Evolutionary conservation across 2,797 vertebrate species (phyloP), one percentile per base, ranked within the genome.

Genomic region (Mormyrops boulengeri): DNA sequence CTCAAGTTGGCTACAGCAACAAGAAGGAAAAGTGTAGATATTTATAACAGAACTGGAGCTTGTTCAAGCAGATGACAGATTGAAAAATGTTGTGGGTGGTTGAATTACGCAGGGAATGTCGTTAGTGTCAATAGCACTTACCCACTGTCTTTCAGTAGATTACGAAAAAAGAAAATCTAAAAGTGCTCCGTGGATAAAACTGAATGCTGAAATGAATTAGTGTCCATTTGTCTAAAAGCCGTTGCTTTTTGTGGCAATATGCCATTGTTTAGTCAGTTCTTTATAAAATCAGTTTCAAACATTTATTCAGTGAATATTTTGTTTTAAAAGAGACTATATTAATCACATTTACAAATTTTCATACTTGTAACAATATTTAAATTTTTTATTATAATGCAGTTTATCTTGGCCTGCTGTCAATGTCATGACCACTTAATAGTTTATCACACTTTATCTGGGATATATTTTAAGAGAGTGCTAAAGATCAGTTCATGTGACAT

Each of bases 61-160:
- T 88, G 89, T 92, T 94, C 92, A 94, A 93, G 92, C 94, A 95
- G 93, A 93, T 96, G 94, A 95, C 95, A 95, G 94, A 94, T 88
- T 93, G 94, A 94, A 92, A 93, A 90, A 92, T 93, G 84, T 89
- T 90, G 95, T 96, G 94, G 96, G 95, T 85, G 95, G 94, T 87
- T 92, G 92, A 92, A 93, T 95, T 94, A 95, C 93, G 94, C 92
- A 93, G 92, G 85, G 73, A 91, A 91, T 91, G 94, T 93, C 94
- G 94, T 92, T 73, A 38, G 92, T 94, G 95, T 94, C 94, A 95
- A 92, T 92, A 92, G 90, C 92, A 93, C 92, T 91, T 91, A 92
- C 93, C 89, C 91, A 92, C 91, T 92, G 92, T 92, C 91, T 92
- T 89, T 91, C 89, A 87, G 69, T 91, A 90, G 88, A 91, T 91